Percentiles rank a stretch among this genome's conserved stretches.
phyloP scores from a whole-genome alignment of 2,888 invertebrate species.

The Zonitis immaculata region DNA sequence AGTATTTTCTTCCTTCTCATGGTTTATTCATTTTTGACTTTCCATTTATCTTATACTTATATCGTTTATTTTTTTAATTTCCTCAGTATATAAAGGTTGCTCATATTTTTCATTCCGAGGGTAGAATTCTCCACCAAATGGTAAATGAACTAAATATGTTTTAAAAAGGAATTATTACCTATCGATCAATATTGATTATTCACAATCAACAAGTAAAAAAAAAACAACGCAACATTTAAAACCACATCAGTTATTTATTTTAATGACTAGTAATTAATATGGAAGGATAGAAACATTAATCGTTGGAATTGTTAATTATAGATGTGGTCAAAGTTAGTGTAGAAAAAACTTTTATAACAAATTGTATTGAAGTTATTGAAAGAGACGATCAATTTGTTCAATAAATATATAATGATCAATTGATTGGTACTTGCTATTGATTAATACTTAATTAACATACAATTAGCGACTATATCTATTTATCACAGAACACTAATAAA shows the following conservation, averaged over 20 bases:
- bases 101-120: too few relatives aligned
- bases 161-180: neutral
- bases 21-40: neutral
- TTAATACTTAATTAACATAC: neutral
- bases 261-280: slow-evolving; percentile 16
- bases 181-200: neutral
- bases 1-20: neutral
- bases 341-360: neutral
- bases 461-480: neutral
- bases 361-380: neutral
- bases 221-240: neutral
- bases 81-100: neutral
- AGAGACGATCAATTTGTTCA: neutral
- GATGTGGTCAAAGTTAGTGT: slow-evolving; percentile 9
- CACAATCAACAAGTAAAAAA: too few relatives aligned
- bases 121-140: neutral
- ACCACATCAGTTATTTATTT: slow-evolving; percentile 12
- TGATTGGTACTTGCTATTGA: neutral
- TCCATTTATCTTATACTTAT: neutral
- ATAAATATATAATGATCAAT: neutral
- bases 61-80: neutral
- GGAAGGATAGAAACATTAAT: slow-evolving; percentile 13
- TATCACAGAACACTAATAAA: neutral
- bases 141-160: too few relatives aligned
- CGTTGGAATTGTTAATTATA: slow-evolving; percentile 11